A percentile compares a stretch with the other conserved stretches of the same genome.
phyloP scores from a whole-genome alignment of 2,797 vertebrate genomes.

The Epinephelus malabaricus region DNA sequence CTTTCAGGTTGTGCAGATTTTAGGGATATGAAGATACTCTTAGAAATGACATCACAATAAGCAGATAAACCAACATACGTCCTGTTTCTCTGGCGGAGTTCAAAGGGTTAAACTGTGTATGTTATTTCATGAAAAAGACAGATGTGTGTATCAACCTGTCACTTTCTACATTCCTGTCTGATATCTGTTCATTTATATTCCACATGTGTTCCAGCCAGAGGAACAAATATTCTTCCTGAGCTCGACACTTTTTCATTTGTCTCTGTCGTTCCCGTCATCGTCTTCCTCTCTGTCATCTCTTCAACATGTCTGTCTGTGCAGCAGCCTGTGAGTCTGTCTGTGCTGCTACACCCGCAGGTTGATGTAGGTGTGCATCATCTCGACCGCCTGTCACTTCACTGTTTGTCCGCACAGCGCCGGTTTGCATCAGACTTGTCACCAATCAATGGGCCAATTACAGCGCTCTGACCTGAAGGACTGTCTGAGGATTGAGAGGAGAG shows the following conservation, averaged over 20 bases:
- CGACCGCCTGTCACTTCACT: conserved; percentile 25
- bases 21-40: no score
- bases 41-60: no score
- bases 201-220: neutral
- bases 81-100: no score
- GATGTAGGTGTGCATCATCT: conserved; percentile 26
- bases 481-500: conserved; percentile 6
- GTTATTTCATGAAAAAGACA: neutral
- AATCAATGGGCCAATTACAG: conserved; percentile 52
- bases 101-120: neutral
- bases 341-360: conserved; percentile 1
- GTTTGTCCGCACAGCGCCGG: neutral
- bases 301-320: neutral
- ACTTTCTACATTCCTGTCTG: neutral
- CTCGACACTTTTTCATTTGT: conserved; percentile 23
- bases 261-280: conserved; percentile 11
- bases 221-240: conserved; percentile 7
- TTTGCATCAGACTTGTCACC: conserved; percentile 45
- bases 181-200: conserved; percentile 16
- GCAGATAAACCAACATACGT: no score
- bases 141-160: neutral
- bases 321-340: neutral
- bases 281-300: neutral
- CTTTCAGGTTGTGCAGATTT: no score
- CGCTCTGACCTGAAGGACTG: conserved; percentile 28